Percentiles rank a stretch among this genome's conserved stretches.
phyloP scores from a whole-genome alignment of 2,888 invertebrate species.

The Antheraea assamensis region DNA sequence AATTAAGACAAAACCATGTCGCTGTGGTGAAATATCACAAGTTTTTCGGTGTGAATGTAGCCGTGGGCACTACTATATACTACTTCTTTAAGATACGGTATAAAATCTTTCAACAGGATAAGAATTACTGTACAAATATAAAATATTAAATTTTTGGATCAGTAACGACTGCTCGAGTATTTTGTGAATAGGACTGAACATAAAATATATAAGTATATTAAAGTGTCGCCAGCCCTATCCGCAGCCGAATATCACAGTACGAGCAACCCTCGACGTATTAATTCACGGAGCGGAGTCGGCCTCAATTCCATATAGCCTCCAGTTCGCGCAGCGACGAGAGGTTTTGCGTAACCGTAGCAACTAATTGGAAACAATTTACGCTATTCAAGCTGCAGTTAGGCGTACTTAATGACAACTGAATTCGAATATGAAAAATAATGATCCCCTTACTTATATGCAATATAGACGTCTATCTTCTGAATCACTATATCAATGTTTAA shows the following conservation, averaged over 20 bases:
- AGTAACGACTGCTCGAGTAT: no score
- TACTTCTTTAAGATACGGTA: no score
- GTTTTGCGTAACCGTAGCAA: background rate
- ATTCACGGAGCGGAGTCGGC: conserved; percentile 4
- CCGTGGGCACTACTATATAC: no score
- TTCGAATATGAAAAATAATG: conserved; percentile 2
- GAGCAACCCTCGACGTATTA: conserved; percentile 1
- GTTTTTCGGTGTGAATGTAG: no score
- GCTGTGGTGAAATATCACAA: no score
- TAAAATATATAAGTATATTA: background rate
- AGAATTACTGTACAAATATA: no score
- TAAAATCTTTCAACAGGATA: no score
- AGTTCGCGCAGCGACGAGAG: conserved; percentile 9
- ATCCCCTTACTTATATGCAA: background rate
- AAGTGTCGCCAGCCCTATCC: background rate
- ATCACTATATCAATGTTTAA: background rate
- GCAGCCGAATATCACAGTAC: background rate
- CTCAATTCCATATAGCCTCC: conserved; percentile 9
- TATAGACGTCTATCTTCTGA: background rate
- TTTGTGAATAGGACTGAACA: no score
- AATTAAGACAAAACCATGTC: no score
- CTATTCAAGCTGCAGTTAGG: background rate
- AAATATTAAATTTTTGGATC: no score
- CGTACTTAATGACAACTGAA: background rate
- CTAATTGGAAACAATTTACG: conserved; percentile 14